A percentile compares a stretch with the other conserved stretches of the same genome.
phyloP scores from a whole-genome alignment of 1,140 invertebrate genomes.

The Nasonia giraulti region DNA sequence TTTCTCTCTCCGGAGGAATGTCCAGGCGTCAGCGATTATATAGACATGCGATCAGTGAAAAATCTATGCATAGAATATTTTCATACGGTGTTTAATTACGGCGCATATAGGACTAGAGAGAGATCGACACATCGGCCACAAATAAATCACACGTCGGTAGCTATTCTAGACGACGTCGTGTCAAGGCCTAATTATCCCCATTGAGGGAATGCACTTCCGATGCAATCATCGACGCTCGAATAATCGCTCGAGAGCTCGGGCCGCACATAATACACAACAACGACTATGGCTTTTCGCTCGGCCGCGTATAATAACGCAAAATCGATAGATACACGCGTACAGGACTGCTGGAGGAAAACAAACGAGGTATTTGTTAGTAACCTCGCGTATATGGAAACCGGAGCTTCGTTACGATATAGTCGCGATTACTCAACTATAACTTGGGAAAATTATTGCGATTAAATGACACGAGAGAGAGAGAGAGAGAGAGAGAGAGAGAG shows the following conservation, averaged over 20 bases:
- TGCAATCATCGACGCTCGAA: background rate
- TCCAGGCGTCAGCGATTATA: too few species aligned
- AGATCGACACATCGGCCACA: background rate
- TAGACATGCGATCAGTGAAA: too few species aligned
- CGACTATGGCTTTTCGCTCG: constrained; percentile 1
- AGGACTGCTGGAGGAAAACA: background rate
- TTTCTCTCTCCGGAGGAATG: too few species aligned
- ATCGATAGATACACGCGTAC: background rate
- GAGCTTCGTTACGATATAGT: too few species aligned
- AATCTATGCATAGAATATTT: too few species aligned
- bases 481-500: too few species aligned
- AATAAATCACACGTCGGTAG: background rate
- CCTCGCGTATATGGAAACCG: background rate
- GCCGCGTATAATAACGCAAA: background rate
- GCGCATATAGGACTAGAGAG: too few species aligned
- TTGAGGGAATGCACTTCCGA: constrained; percentile 18
- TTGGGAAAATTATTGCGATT: background rate
- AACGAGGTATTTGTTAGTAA: background rate
- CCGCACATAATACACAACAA: background rate
- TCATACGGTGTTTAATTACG: too few species aligned
- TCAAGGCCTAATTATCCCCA: constrained; percentile 26
- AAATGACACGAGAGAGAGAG: too few species aligned
- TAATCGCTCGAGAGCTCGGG: background rate
- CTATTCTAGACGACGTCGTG: background rate
- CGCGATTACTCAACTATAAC: background rate